These are phyloP conservation scores for Cremastinae sp. DNA, from an alignment of 2,888 invertebrate genomes.

Conservation along the genomic window DNA sequence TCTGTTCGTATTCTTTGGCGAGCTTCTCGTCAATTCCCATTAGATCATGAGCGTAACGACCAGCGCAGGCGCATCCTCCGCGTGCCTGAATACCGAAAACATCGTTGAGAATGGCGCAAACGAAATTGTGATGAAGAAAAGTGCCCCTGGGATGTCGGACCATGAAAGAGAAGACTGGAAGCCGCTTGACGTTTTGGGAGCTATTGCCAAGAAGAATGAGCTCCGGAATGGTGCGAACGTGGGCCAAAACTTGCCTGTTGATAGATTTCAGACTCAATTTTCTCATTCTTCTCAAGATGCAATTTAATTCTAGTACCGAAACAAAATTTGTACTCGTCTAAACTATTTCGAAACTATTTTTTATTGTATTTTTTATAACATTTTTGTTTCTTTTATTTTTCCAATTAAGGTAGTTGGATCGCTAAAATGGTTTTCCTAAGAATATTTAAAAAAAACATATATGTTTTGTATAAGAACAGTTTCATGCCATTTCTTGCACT, in stretches of 20 bases:
- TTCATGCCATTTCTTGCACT: no score
- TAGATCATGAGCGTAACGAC: conserved; percentile 91
- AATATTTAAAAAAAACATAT: no score
- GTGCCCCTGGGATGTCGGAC: conserved; percentile 90
- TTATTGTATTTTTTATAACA: no score
- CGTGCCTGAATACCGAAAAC: conserved; percentile 94
- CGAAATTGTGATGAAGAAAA: conserved; percentile 93
- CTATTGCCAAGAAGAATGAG: conserved; percentile 88
- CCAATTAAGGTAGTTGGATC: no score
- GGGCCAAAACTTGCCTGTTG: conserved; percentile 89
- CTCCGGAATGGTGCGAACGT: conserved; percentile 89
- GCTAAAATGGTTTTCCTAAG: no score
- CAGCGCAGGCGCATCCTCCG: conserved; percentile 90
- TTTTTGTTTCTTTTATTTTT: no score
- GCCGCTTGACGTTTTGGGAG: conserved; percentile 84
- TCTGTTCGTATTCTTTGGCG: conserved; percentile 88
- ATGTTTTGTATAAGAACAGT: no score
- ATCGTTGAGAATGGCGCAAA: conserved; percentile 93
- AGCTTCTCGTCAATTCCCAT: conserved; percentile 90
- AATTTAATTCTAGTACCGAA: no score
- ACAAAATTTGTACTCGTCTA: no score
- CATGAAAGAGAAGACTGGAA: conserved; percentile 93
- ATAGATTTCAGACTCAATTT: conserved; percentile 10
- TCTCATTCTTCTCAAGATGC: not conserved
- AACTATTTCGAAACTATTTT: no score